Conservation (phyloP, 2,797 vertebrate species). For the Meda fulgida region DNA sequence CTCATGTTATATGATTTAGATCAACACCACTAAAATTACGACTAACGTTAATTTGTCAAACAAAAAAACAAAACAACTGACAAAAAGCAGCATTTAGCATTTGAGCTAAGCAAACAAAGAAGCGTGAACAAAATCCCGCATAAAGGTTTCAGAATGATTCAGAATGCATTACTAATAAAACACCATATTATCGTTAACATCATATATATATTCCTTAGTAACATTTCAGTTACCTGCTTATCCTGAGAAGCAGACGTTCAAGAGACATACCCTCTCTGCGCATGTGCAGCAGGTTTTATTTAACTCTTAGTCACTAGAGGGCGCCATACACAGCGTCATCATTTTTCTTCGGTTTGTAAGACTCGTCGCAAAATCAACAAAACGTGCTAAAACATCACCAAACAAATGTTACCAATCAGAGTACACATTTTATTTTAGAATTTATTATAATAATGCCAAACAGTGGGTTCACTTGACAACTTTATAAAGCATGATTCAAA, state of each 20-base stretch:
- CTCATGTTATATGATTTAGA: neutral
- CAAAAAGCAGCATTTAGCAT: conserved; percentile 14
- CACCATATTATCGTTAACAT: accelerated
- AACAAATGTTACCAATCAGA: neutral
- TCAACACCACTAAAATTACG: neutral
- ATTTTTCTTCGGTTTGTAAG: neutral
- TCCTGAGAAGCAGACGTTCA: neutral
- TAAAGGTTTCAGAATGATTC: neutral
- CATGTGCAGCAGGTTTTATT: neutral
- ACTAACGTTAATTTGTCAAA: neutral
- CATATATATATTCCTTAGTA: too few relatives aligned
- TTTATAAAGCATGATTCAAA: neutral
- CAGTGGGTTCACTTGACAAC: neutral
- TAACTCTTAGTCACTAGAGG: neutral
- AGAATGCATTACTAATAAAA: too few relatives aligned
- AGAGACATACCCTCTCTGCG: neutral
- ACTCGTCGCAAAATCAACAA: neutral
- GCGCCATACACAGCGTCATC: neutral
- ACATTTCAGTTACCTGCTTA: neutral
- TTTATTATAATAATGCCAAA: neutral
- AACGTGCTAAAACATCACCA: neutral
- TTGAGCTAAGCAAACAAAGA: neutral
- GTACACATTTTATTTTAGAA: neutral
- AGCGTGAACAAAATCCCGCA: neutral
- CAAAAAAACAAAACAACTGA: neutral